Base-by-base conservation (phyloP, 1,140 invertebrate species). In the Rhagoletis zephyria region DNA sequence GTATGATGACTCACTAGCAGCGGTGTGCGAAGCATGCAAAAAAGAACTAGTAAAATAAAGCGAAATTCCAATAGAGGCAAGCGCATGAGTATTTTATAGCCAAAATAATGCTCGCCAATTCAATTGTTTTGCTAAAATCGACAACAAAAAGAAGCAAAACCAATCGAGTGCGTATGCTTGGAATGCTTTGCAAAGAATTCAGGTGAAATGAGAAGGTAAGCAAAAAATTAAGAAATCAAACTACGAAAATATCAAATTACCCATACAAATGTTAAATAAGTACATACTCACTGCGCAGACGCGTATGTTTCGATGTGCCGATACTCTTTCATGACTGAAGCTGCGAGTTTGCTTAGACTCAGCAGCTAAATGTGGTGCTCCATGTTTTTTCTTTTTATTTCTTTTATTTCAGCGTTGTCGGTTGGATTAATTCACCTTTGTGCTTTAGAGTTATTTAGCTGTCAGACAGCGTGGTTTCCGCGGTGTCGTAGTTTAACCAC, bases 171-270 rank as follows among this genome's bases (percentile, higher is more conserved):
- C 61, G 56, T 85, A 63, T 16, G 51, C 6, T 12, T 45, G 61
- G 61, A 85, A 85, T 85, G 85, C 30, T 63, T 60, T 85, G 30
- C 30, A 60, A 59, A 7, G 85, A 60, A 48, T 60, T 63, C 19
- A 45, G 19, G 30, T 10, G 85, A 60, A 63, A 63, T 85, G 63
- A 85, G 16, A n/a, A 56, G 30, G 6, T 12, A 30, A 14, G 59
- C 10, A 16, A 85, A 85, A 85, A 63, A 30, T n/a, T 56, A 19
- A 19, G 48, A 81, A 56, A 81, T 81, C 16, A 59, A 81, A 81
- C 7, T 4, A 19, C 48, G 45, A 81, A 81, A 59, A 81, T 81
- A 81, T 81, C 74, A 81, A 81, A 81, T 81, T 81, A 81, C 74
- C 42, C 19, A 19, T 42, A 56, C 16, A 74, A 74, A 14, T 81